phyloP scores from a whole-genome alignment of 2,888 invertebrate genomes.

The Oxytorus armatus region DNA sequence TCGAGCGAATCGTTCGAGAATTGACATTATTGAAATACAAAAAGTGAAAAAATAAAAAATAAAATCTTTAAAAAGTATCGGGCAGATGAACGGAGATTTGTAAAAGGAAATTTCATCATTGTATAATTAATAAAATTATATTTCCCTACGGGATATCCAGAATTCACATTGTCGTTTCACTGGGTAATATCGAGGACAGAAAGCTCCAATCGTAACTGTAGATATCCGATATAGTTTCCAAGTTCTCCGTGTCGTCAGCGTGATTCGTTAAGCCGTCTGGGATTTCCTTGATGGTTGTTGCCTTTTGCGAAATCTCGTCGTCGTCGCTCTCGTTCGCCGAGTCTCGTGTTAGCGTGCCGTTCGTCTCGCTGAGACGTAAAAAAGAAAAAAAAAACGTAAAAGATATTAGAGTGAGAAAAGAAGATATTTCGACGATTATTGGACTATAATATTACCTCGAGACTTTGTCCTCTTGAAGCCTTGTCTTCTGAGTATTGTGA shows the following conservation, averaged over 20 bases:
- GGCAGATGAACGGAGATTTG: background rate
- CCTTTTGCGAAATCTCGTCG: constrained; percentile 33
- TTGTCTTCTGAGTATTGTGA: constrained; percentile 67
- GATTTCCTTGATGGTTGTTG: constrained; percentile 59
- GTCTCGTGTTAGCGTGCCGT: constrained; percentile 46
- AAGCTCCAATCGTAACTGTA: constrained; percentile 78
- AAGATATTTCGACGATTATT: constrained; percentile 3
- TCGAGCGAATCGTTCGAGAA: background rate
- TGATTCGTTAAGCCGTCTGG: constrained; percentile 19
- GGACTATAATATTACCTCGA: constrained; percentile 39
- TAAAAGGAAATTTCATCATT: background rate
- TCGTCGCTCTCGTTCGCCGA: constrained; percentile 69
- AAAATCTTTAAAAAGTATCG: background rate
- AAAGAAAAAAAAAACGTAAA: background rate
- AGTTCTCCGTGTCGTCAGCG: constrained; percentile 43
- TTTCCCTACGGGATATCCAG: constrained; percentile 23
- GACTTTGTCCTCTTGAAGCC: constrained; percentile 68
- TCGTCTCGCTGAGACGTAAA: constrained; percentile 40
- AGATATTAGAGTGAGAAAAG: constrained; percentile 16
- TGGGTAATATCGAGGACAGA: constrained; percentile 77
- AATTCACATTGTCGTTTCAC: constrained; percentile 65
- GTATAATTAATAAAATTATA: constrained; percentile 56
- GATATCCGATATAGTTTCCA: constrained; percentile 68
- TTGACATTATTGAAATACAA: background rate
- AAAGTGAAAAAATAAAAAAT: background rate